Conservation (phyloP, 2,113 vertebrate species). For the Gulo gulo region DNA sequence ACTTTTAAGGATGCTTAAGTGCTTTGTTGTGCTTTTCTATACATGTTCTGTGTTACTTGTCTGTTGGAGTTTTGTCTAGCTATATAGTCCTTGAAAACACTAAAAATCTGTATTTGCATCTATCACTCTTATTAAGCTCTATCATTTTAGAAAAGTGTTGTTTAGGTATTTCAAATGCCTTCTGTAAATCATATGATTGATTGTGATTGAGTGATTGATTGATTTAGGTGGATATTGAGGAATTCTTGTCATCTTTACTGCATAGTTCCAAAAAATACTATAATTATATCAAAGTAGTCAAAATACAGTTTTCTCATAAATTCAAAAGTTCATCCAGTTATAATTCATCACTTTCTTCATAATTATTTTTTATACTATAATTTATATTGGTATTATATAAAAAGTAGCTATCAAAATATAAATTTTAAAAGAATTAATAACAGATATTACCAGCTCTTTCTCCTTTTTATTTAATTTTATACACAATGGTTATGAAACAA, state of each 20-base stretch:
- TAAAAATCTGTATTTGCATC: neutral
- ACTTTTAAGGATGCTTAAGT: neutral
- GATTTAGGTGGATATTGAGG: neutral
- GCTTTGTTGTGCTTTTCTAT: neutral
- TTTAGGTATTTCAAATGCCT: neutral
- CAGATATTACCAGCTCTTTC: neutral
- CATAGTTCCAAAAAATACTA: neutral
- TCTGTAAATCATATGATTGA: neutral
- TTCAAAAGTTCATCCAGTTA: neutral
- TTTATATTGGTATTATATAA: neutral
- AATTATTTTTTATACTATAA: conserved; percentile 1
- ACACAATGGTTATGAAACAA: neutral
- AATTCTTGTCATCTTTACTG: neutral
- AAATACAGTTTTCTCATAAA: neutral
- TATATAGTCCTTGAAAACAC: neutral
- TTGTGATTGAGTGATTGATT: neutral
- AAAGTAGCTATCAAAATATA: neutral
- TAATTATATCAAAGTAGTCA: neutral
- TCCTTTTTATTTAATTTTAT: conserved; percentile 9
- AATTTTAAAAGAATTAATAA: neutral
- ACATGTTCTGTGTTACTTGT: neutral
- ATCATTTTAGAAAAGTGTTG: neutral
- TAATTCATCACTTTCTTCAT: neutral
- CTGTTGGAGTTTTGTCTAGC: neutral
- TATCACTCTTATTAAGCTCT: neutral